Conservation (phyloP, 2,113 vertebrate species). For the Coregonus clupeaformis region DNA sequence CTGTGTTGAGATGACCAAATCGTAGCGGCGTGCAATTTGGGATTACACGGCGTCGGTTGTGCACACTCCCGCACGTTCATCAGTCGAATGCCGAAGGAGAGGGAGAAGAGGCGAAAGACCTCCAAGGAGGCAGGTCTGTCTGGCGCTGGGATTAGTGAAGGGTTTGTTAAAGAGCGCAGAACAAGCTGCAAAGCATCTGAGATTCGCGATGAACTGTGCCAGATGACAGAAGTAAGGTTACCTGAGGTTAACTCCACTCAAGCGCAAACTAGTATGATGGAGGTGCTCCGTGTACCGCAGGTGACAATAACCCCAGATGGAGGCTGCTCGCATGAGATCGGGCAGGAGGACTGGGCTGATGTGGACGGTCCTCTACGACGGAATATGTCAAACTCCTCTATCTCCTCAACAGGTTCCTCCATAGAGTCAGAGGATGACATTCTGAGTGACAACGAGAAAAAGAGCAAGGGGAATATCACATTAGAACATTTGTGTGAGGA, state of each 20-base stretch:
- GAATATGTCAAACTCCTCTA: slow-evolving; percentile 88
- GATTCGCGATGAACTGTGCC: slow-evolving; percentile 62
- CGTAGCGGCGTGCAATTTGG: background rate
- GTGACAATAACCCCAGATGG: slow-evolving; percentile 91
- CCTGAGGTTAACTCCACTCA: slow-evolving; percentile 43
- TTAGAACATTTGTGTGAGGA: slow-evolving; percentile 83
- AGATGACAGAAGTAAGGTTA: slow-evolving; percentile 42
- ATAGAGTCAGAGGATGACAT: slow-evolving; percentile 94
- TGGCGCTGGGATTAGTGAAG: slow-evolving; percentile 56
- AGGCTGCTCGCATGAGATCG: slow-evolving; percentile 72
- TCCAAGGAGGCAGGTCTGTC: slow-evolving; percentile 54
- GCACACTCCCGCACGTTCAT: slow-evolving; percentile 13
- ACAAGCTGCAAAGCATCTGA: slow-evolving; percentile 46
- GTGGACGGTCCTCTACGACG: slow-evolving; percentile 77
- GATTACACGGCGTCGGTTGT: background rate
- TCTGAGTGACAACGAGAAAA: slow-evolving; percentile 90
- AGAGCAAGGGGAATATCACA: slow-evolving; percentile 90
- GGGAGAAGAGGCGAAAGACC: slow-evolving; percentile 69
- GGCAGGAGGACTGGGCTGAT: slow-evolving; percentile 72
- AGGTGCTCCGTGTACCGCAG: slow-evolving; percentile 79
- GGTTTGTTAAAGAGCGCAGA: slow-evolving; percentile 64
- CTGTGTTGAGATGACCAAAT: slow-evolving; percentile 38
- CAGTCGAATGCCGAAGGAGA: slow-evolving; percentile 69
- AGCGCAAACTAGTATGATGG: slow-evolving; percentile 53
- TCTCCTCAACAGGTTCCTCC: slow-evolving; percentile 95